Evolutionary conservation across 2,888 invertebrate species (phyloP), one percentile per base, ranked within the genome.

Genomic region (Cantharis rustica): DNA sequence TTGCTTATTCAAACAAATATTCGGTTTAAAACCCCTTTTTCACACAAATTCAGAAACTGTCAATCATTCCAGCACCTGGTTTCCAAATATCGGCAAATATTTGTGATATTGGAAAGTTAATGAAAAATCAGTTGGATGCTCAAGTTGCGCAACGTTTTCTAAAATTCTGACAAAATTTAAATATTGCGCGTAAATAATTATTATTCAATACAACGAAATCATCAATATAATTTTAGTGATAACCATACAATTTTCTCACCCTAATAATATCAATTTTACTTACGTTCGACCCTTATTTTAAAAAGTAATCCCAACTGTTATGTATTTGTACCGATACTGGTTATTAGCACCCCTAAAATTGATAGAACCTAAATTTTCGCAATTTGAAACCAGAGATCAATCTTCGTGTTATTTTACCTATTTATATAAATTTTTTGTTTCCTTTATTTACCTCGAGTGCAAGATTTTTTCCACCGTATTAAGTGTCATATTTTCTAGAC

Each of bases 201-300:
- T 20, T 66, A 20, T 20, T 66, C 64, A 23, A 13, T 66, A 63
- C 63, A n/a, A 20, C 16, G 16, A 20, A 66, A 20, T 20, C n/a
- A 66, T 20, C 64, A 66, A 66, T 20, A 66, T 66, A 66, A 66
- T 66, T 66, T 66, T 66, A 17, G 64, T 63, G 17, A 17, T 47
- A 69, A 69, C 47, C 16, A 16, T 66, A 66, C 16, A 66, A 78
- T 79, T 80, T 81, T 81, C 76, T 72, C 80, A 74, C 80, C 80
- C 80, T 69, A 75, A 66, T 68, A 73, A 75, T 75, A 70, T 77
- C 75, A 17, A 66, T 69, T 61, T 61, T 61, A 63, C 62, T 47
- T 84, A 85, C 84, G 84, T 83, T 80, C 79, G 83, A 82, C 84
- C 86, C 86, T 85, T 84, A 86, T 85, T 84, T 83, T 81, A 82